A percentile compares a stretch with the other conserved stretches of the same genome.
phyloP scores from a whole-genome alignment of 2,113 vertebrate species.

The Stegostoma tigrinum region DNA sequence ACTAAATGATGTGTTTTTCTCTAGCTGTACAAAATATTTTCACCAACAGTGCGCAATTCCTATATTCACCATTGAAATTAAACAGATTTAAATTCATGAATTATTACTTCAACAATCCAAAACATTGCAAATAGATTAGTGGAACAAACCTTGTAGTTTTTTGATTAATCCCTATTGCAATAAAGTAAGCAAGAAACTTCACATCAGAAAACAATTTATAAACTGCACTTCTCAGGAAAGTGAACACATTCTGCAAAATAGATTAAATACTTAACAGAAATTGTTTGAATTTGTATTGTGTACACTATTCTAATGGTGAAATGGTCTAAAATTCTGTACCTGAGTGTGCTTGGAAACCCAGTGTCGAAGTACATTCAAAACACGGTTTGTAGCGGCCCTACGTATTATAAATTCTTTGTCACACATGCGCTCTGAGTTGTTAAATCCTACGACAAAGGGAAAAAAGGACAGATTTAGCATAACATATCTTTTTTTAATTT shows the following conservation, averaged over 20 bases:
- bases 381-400: conserved; percentile 90
- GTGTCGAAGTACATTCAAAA: conserved; percentile 95
- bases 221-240: neutral
- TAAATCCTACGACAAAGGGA: conserved; percentile 68
- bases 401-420: conserved; percentile 98
- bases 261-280: neutral
- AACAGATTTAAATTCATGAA: neutral
- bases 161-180: neutral
- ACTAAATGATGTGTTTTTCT: neutral
- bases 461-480: neutral
- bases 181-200: neutral
- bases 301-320: neutral
- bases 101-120: neutral
- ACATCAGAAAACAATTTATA: neutral
- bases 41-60: neutral
- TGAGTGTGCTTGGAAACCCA: conserved; percentile 98
- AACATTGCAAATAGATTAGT: neutral
- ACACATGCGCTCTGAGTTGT: conserved; percentile 80
- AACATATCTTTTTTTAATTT: neutral
- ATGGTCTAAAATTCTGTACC: conserved; percentile 55
- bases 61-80: neutral
- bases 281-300: neutral
- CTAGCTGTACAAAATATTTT: neutral
- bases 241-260: neutral
- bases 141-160: neutral